Base-by-base conservation (phyloP, 1,140 invertebrate species). In the Bombyx mandarina region DNA sequence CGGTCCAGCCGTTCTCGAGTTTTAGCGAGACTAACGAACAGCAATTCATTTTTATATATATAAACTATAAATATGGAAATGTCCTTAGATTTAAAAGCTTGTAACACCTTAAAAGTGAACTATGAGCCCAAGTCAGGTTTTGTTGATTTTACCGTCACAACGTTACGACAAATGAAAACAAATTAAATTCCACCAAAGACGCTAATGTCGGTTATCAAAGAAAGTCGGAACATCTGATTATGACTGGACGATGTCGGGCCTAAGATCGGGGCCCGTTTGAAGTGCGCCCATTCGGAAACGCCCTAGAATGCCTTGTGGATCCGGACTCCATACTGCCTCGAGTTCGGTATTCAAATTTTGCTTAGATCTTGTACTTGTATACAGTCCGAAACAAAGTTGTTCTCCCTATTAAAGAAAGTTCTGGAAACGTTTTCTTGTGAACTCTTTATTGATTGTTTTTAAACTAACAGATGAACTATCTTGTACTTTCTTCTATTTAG, bases 131-230 rank as follows among this genome's bases (percentile, higher is more conserved):
- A 35, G 26, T 35, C 26, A 35, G 26, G 26, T 5, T 35, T 35
- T 35, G 26, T 35, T 35, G 26, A 35, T 35, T 35, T 35, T 35
- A 35, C 26, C 26, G 52, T 53, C 8, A 43, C 52, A 44, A 54
- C 43, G 26, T 61, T 60, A 58, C 45, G 62, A 63, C 60, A 65
- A 73, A 66, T 67, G 62, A 65, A 78, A 64, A 69, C 75, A 78
- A 78, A 78, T 76, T 76, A 76, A 75, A 78, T 76, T 75, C 68
- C 69, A 54, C 58, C 52, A 56, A 69, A 74, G 67, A 71, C 59
- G 71, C 62, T 69, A 66, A 74, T 71, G 66, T 71, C 63, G 67
- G 64, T 70, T 78, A 78, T 75, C 73, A 76, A 79, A 79, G 73
- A 75, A 77, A 70, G 71, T 63, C 69, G 69, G 73, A 74, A 68